Evolutionary conservation across 2,888 invertebrate species (phyloP).

Genomic region (Sinhomidia bicolor): DNA sequence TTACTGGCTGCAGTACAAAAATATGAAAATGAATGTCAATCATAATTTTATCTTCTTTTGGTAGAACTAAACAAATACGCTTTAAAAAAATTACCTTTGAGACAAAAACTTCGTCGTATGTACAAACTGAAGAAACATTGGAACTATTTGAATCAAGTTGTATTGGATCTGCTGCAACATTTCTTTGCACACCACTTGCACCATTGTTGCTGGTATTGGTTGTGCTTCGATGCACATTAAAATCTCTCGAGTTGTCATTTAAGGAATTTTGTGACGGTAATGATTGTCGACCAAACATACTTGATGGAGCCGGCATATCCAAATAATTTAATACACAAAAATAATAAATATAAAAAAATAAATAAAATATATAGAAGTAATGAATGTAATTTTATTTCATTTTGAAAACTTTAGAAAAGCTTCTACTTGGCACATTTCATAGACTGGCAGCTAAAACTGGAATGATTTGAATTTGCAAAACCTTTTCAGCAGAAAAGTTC

Average conservation of each 20-base stretch:
- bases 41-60: too few relatives aligned
- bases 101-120: conserved; percentile 55
- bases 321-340: not conserved
- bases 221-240: not conserved
- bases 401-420: too few relatives aligned
- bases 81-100: conserved; percentile 51
- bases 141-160: not conserved
- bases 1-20: conserved; percentile 41
- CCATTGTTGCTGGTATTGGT: not conserved
- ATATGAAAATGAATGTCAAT: too few relatives aligned
- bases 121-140: not conserved
- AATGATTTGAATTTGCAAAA: too few relatives aligned
- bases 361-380: not conserved
- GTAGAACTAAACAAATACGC: not conserved
- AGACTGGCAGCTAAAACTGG: too few relatives aligned
- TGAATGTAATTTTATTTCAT: too few relatives aligned
- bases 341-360: not conserved
- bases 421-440: too few relatives aligned
- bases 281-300: conserved; percentile 36
- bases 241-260: not conserved
- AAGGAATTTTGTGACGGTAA: not conserved
- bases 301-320: conserved; percentile 57
- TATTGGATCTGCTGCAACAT: not conserved
- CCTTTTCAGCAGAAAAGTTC: too few relatives aligned
- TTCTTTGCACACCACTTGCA: too few relatives aligned